These are phyloP conservation scores for Catalaphyllia jardinei DNA, from an alignment of 64 coral and sea anemone species.

Conservation along the genomic window DNA sequence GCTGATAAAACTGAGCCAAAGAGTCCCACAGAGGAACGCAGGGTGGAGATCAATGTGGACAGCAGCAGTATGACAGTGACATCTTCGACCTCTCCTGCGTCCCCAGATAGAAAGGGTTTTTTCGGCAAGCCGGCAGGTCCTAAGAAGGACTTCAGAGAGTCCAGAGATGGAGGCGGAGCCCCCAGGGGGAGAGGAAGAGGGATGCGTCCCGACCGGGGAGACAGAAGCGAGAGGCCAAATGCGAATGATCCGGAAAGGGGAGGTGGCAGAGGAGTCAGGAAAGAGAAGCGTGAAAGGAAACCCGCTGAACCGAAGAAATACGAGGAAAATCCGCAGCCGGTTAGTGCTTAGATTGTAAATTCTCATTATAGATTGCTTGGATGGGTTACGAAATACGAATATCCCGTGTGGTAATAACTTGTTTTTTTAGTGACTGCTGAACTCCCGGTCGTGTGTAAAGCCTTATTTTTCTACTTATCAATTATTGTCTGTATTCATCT, in stretches of 20 bases:
- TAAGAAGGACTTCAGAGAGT: slow-evolving; percentile 38
- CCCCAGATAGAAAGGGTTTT: slow-evolving; percentile 65
- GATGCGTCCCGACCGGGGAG: slow-evolving; percentile 71
- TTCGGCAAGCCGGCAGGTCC: slow-evolving; percentile 33
- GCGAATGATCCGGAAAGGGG: slow-evolving; percentile 34
- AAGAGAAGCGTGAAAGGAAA: slow-evolving; percentile 70
- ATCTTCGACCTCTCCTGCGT: slow-evolving; percentile 43
- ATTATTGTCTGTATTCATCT: too few relatives aligned
- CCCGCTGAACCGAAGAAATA: slow-evolving; percentile 70
- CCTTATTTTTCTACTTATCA: too few relatives aligned
- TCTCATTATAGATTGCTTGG: background rate
- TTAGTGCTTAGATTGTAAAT: slow-evolving; percentile 28
- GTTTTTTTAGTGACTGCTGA: too few relatives aligned
- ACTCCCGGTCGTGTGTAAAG: too few relatives aligned
- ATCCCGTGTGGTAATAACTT: too few relatives aligned
- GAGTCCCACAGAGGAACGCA: slow-evolving; percentile 24
- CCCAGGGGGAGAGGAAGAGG: slow-evolving; percentile 45
- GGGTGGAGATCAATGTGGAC: slow-evolving; percentile 22
- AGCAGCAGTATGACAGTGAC: slow-evolving; percentile 44
- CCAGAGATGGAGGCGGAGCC: slow-evolving; percentile 45
- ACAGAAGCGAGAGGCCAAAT: slow-evolving; percentile 24
- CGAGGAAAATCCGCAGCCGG: slow-evolving; percentile 61
- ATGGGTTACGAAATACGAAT: too few relatives aligned
- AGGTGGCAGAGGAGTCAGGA: slow-evolving; percentile 52
- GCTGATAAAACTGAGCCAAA: background rate